These are phyloP conservation scores for Ecdyonurus torrentis DNA, from an alignment of 2,888 invertebrate genomes.

Conservation along the genomic window DNA sequence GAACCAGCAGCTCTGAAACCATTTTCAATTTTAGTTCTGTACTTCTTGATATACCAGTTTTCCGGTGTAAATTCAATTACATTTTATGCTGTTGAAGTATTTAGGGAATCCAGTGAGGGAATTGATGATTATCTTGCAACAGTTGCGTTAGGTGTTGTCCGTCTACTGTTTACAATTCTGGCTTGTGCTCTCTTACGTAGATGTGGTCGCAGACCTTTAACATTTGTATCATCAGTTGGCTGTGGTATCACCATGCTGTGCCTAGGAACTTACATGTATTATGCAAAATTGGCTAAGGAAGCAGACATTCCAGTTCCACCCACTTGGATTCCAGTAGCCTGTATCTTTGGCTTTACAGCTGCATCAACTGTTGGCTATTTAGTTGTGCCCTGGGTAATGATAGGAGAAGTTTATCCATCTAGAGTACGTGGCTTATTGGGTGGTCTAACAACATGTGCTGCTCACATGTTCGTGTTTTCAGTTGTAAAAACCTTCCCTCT, in stretches of 20 bases:
- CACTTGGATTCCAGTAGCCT: constrained; percentile 42
- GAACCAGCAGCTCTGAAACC: constrained; percentile 45
- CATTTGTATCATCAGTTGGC: constrained; percentile 40
- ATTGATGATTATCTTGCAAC: constrained; percentile 40
- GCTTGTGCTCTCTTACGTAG: constrained; percentile 42
- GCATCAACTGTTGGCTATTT: constrained; percentile 47
- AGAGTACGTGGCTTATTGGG: constrained; percentile 44
- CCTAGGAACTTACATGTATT: constrained; percentile 42
- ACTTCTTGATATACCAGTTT: constrained; percentile 50
- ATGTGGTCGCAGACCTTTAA: constrained; percentile 42
- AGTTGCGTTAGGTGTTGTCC: constrained; percentile 39
- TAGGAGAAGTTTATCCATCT: constrained; percentile 33
- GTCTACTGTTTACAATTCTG: constrained; percentile 41
- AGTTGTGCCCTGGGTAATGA: constrained; percentile 57
- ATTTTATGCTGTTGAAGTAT: constrained; percentile 44
- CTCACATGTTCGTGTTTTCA: constrained; percentile 44
- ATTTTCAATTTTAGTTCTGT: constrained; percentile 28
- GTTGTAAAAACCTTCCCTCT: constrained; percentile 50
- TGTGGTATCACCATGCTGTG: constrained; percentile 45
- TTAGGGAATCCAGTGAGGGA: constrained; percentile 37
- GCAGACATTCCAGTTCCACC: constrained; percentile 22
- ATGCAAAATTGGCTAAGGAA: constrained; percentile 13
- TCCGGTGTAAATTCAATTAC: constrained; percentile 51
- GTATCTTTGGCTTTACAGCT: constrained; percentile 30
- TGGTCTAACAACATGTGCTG: constrained; percentile 46